Percentiles rank a stretch among this genome's conserved stretches.
Conservation (phyloP, 2,113 vertebrate species). For the Varanus salvator region DNA sequence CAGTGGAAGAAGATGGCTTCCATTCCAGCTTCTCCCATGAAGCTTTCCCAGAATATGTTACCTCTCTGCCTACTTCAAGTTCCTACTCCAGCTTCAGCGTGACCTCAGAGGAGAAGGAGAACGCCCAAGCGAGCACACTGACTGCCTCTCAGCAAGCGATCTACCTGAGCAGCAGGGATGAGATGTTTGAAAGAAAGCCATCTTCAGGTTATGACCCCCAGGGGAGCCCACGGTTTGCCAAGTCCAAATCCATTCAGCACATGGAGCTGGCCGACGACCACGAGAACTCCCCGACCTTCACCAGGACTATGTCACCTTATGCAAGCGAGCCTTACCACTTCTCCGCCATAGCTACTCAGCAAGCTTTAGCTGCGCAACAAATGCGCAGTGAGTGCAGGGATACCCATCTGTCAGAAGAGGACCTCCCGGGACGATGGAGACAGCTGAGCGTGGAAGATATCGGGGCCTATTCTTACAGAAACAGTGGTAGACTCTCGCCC, state of each 20-base stretch:
- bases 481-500: slow-evolving; percentile 81
- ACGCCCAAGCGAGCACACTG: slow-evolving; percentile 83
- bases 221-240: slow-evolving; percentile 81
- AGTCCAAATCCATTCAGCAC: slow-evolving; percentile 84
- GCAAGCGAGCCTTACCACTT: slow-evolving; percentile 87
- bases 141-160: slow-evolving; percentile 91
- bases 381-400: slow-evolving; percentile 86
- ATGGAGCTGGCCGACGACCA: slow-evolving; percentile 82
- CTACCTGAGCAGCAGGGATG: slow-evolving; percentile 87
- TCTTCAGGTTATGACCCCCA: slow-evolving; percentile 81
- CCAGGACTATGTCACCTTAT: slow-evolving; percentile 84
- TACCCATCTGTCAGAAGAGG: slow-evolving; percentile 80
- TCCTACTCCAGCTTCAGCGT: slow-evolving; percentile 94
- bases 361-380: slow-evolving; percentile 82
- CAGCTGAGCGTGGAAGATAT: slow-evolving; percentile 92
- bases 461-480: slow-evolving; percentile 84
- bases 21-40: slow-evolving; percentile 85
- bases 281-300: slow-evolving; percentile 78
- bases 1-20: slow-evolving; percentile 85
- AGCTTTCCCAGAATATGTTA: slow-evolving; percentile 83
- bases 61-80: slow-evolving; percentile 88
- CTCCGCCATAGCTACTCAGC: slow-evolving; percentile 82
- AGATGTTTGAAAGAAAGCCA: slow-evolving; percentile 84
- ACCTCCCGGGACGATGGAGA: slow-evolving; percentile 84
- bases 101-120: slow-evolving; percentile 90